phyloP scores from a whole-genome alignment of 1,140 invertebrate species.

The Caerostris extrusa region DNA sequence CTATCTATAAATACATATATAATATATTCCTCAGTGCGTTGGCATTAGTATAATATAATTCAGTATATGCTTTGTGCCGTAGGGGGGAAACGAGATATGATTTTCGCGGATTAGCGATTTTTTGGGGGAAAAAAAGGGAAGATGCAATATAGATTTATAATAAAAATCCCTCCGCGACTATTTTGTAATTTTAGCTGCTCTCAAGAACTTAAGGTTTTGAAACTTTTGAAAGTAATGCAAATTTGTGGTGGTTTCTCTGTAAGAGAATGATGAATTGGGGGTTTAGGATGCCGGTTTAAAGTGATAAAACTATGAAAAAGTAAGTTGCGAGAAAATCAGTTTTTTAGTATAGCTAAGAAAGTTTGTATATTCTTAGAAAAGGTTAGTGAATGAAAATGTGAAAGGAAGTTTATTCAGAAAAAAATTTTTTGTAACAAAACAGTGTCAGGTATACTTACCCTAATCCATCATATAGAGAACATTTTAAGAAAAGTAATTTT shows the following conservation, averaged over 20 bases:
- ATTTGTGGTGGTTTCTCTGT: background rate
- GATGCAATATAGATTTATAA: background rate
- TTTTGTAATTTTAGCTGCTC: background rate
- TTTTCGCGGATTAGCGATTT: background rate
- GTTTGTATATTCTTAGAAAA: no score
- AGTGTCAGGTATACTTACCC: background rate
- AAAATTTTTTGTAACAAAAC: background rate
- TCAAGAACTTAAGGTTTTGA: background rate
- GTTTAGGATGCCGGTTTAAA: no score
- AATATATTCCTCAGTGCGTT: background rate
- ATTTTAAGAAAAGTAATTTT: no score
- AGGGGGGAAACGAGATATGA: background rate
- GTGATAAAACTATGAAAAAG: no score
- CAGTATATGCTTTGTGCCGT: background rate
- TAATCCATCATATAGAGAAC: background rate
- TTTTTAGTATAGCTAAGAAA: no score
- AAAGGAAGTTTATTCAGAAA: background rate
- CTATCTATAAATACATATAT: slow-evolving; percentile 14
- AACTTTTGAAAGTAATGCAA: background rate
- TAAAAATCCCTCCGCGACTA: background rate
- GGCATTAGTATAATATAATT: slow-evolving; percentile 7
- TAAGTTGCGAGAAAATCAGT: no score
- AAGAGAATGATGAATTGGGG: background rate
- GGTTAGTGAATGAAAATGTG: background rate
- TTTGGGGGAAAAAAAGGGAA: background rate